A percentile compares a stretch with the other conserved stretches of the same genome.
Evolutionary conservation across 53 echinoderm and acorn worm species (phyloP).

Genomic region (Astropecten irregularis): DNA sequence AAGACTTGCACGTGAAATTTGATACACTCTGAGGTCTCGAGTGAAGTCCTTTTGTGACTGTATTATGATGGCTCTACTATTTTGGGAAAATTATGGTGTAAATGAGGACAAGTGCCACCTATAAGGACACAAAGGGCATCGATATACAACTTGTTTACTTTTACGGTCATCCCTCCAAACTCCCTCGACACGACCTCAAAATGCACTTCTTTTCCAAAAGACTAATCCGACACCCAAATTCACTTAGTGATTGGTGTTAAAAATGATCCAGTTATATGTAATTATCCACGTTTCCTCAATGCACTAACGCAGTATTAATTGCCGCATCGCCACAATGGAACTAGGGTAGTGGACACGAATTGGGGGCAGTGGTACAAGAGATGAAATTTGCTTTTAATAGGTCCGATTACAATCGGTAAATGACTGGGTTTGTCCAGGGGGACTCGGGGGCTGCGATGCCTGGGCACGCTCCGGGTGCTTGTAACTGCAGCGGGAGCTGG

Average conservation of each 20-base stretch:
- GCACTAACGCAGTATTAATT: slow-evolving; percentile 38
- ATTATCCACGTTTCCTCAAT: background rate
- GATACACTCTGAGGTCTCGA: no score
- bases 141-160: no score
- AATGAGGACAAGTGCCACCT: no score
- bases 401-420: slow-evolving; percentile 16
- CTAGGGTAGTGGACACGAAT: slow-evolving; percentile 9
- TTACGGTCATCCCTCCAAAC: no score
- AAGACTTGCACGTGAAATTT: no score
- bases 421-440: slow-evolving; percentile 6
- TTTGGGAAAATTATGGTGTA: no score
- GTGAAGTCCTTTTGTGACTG: no score
- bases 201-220: slow-evolving; percentile 3
- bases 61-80: no score
- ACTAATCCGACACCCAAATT: slow-evolving; percentile 3
- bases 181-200: no score
- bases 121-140: no score
- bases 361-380: background rate
- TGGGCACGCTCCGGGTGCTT: slow-evolving; percentile 24
- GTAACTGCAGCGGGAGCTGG: no score
- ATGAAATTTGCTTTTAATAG: slow-evolving; percentile 38
- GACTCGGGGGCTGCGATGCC: slow-evolving; percentile 11
- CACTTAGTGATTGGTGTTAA: slow-evolving; percentile 6
- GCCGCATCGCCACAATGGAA: slow-evolving; percentile 10
- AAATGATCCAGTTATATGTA: slow-evolving; percentile 26